phyloP scores from a whole-genome alignment of 2,888 invertebrate species.

The Syrista parreyssii region DNA sequence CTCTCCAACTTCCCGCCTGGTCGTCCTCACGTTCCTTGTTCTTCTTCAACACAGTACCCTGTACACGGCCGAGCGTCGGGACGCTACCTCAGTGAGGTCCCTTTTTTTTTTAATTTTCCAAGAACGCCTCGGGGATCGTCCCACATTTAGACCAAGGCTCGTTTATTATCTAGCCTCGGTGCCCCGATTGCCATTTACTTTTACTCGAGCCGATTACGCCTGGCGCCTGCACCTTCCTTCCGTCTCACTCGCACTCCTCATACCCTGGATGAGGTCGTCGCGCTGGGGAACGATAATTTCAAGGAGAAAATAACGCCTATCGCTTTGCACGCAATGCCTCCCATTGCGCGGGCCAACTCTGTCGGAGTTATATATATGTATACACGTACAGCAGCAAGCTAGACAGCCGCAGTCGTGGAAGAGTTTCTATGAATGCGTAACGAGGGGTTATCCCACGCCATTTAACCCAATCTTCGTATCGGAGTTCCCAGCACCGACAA shows the following conservation, averaged over 20 bases:
- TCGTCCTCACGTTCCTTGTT: neutral
- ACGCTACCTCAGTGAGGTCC: neutral
- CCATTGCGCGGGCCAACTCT: neutral
- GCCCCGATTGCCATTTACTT: constrained; percentile 3
- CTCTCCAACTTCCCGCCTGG: neutral
- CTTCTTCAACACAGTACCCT: neutral
- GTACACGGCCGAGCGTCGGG: neutral
- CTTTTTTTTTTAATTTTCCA: constrained; percentile 3
- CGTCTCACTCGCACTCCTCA: neutral
- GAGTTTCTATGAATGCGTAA: constrained; percentile 67
- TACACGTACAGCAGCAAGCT: constrained; percentile 33
- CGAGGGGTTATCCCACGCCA: constrained; percentile 66
- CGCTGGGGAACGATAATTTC: neutral
- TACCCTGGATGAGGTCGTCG: neutral
- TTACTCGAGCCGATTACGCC: neutral
- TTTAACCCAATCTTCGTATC: constrained; percentile 67
- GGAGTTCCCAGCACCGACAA: constrained; percentile 25
- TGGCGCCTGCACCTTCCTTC: neutral
- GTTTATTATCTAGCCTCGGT: neutral
- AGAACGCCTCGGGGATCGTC: neutral
- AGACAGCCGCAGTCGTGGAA: constrained; percentile 34
- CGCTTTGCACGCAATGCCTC: neutral
- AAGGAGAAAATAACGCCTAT: neutral
- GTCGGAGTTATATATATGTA: neutral
- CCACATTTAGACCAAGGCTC: neutral